These are phyloP conservation scores for Stigmatopora argus DNA, from an alignment of 2,113 vertebrate species.

Conservation along the genomic window DNA sequence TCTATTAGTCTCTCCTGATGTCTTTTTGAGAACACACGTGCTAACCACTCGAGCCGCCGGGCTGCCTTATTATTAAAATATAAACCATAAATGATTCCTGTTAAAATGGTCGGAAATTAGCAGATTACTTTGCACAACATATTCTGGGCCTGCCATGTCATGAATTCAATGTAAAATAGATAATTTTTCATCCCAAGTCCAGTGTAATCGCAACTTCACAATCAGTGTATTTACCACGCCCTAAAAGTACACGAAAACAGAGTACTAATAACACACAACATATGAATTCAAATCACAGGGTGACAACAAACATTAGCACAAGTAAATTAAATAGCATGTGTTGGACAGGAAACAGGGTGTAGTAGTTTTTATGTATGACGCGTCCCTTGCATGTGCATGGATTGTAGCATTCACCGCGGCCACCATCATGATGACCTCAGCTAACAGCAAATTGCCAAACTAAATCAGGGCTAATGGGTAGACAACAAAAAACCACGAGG, in stretches of 20 bases:
- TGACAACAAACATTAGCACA: conserved; percentile 45
- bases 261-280: conserved; percentile 37
- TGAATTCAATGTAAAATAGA: no score
- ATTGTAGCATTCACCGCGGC: conserved; percentile 62
- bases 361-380: conserved; percentile 47
- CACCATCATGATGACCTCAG: conserved; percentile 55
- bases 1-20: no score
- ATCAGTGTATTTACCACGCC: conserved; percentile 54
- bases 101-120: no score
- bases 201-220: conserved; percentile 71
- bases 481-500: conserved; percentile 43
- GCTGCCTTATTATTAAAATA: no score
- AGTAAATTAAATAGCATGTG: conserved; percentile 39
- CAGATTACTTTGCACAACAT: no score
- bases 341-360: conserved; percentile 57
- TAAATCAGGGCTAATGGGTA: conserved; percentile 45
- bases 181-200: no score
- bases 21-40: no score
- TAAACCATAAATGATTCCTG: no score
- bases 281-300: conserved; percentile 42
- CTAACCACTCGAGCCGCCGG: no score
- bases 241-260: conserved; percentile 37
- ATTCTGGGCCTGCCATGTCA: no score
- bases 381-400: conserved; percentile 32
- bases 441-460: conserved; percentile 36